These are phyloP conservation scores for Callosobruchus maculatus DNA, from an alignment of 2,888 invertebrate genomes.

Conservation along the genomic window DNA sequence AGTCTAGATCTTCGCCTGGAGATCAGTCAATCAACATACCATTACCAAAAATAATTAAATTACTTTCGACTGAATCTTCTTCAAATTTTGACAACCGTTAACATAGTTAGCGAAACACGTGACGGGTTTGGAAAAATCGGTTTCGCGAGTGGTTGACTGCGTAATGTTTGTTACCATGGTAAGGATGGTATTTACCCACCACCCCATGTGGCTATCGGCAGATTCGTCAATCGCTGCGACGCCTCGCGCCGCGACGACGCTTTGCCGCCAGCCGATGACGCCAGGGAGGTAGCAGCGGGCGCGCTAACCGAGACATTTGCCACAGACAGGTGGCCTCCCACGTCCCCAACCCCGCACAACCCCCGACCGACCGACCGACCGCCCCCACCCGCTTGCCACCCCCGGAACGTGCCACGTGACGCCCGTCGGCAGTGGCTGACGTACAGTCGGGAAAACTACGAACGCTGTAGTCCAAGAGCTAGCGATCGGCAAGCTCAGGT, in stretches of 20 bases:
- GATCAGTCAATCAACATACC: no score
- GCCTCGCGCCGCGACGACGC: slow-evolving; percentile 21
- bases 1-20: no score
- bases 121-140: no score
- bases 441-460: background rate
- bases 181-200: background rate
- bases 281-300: slow-evolving; percentile 27
- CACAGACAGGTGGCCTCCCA: slow-evolving; percentile 43
- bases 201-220: slow-evolving; percentile 27
- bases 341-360: background rate
- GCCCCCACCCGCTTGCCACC: background rate
- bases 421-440: background rate
- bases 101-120: no score
- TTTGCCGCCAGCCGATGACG: no score
- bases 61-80: no score
- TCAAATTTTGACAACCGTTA: no score
- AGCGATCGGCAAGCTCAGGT: no score
- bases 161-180: no score
- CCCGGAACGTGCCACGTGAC: background rate
- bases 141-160: no score
- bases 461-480: no score
- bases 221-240: slow-evolving; percentile 40
- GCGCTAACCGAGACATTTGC: slow-evolving; percentile 48
- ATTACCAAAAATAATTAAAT: no score
- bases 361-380: background rate